Evolutionary conservation across 2,113 vertebrate species (phyloP).

Genomic region (Rostratula benghalensis): DNA sequence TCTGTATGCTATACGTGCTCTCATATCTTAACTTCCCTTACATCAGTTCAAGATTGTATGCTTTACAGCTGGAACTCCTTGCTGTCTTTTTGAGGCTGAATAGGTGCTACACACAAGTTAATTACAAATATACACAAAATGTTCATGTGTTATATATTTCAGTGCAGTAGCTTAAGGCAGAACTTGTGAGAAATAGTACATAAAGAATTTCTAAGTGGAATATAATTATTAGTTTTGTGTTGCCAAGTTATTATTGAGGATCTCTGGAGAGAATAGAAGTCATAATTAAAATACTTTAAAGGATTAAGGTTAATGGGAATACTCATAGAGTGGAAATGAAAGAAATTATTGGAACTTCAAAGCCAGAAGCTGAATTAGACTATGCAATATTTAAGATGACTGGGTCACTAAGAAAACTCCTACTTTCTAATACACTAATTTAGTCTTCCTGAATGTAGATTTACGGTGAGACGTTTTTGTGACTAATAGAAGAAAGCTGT

Average conservation of each 20-base stretch:
- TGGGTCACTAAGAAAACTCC: not conserved
- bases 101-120: accelerated
- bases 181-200: not conserved
- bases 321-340: not conserved
- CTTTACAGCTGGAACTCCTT: not conserved
- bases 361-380: not conserved
- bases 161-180: not conserved
- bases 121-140: not conserved
- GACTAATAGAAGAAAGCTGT: not conserved
- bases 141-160: not conserved
- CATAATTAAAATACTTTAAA: not conserved
- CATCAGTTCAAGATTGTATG: not conserved
- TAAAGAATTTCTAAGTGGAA: not conserved
- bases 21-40: too few relatives aligned
- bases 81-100: not conserved
- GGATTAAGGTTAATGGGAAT: not conserved
- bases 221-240: not conserved
- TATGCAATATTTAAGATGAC: not conserved
- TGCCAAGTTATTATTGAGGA: not conserved
- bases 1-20: too few relatives aligned
- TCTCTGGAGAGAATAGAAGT: not conserved
- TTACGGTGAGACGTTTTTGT: not conserved
- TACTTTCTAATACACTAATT: not conserved
- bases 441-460: not conserved
- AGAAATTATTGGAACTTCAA: not conserved